Conservation (phyloP, 2,888 invertebrate species). For the Autographa gamma region DNA sequence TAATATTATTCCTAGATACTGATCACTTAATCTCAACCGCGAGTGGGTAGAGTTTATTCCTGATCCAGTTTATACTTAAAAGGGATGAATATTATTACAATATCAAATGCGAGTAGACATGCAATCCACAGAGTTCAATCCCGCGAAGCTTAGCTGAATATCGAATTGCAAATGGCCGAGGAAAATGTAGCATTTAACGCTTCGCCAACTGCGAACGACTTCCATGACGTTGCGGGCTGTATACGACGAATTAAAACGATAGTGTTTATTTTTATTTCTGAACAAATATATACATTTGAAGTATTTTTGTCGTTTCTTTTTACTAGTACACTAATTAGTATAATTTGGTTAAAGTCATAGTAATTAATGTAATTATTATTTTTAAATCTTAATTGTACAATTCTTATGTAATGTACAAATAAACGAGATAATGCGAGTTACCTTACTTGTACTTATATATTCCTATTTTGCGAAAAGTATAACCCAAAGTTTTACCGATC, state of each 20-base stretch:
- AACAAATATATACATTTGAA: no score
- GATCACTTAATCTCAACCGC: conserved; percentile 47
- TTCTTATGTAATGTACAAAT: no score
- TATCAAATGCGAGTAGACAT: conserved; percentile 76
- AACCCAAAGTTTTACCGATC: no score
- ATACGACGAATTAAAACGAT: conserved; percentile 62
- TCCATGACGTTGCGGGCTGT: conserved; percentile 66
- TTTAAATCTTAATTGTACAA: no score
- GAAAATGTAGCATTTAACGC: conserved; percentile 87
- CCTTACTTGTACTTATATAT: no score
- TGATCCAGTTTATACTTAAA: conserved; percentile 74
- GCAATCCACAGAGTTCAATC: conserved; percentile 81
- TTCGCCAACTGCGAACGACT: conserved; percentile 84
- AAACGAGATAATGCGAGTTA: no score
- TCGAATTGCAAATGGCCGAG: conserved; percentile 86
- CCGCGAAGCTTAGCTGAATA: conserved; percentile 83
- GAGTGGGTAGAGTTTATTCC: conserved; percentile 46
- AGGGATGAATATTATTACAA: conserved; percentile 80
- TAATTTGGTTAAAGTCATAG: no score
- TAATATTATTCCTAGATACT: conserved; percentile 44
- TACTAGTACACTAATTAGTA: no score
- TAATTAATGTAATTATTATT: no score
- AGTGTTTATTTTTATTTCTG: not conserved
- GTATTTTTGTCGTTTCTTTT: no score
- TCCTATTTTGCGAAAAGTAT: no score